These are phyloP conservation scores for Xenopus petersii DNA, from an alignment of 2,797 vertebrate genomes.

Conservation along the genomic window DNA sequence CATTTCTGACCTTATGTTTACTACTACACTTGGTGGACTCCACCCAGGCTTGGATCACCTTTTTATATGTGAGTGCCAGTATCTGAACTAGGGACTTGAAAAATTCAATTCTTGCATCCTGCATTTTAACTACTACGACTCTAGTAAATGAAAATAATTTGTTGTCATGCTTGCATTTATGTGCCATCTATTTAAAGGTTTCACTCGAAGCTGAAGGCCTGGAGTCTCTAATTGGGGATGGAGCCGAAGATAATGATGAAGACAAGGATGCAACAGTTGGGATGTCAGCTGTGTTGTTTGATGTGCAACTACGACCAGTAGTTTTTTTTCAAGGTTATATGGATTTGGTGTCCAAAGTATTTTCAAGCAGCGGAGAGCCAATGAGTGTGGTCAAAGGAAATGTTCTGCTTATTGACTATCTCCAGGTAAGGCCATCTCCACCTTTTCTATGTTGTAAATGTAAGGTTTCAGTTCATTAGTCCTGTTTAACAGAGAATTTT, in stretches of 20 bases:
- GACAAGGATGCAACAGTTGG: conserved; percentile 50
- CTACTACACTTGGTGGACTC: too few relatives aligned
- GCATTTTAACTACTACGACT: too few relatives aligned
- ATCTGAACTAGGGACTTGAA: too few relatives aligned
- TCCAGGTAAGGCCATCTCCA: conserved; percentile 53
- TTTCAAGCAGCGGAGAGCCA: conserved; percentile 56
- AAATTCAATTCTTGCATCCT: too few relatives aligned
- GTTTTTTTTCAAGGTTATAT: conserved; percentile 64
- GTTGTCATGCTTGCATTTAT: too few relatives aligned
- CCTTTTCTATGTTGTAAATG: too few relatives aligned
- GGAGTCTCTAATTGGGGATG: conserved; percentile 53
- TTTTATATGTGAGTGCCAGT: too few relatives aligned
- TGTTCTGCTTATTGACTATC: conserved; percentile 63
- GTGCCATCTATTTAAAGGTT: conserved; percentile 47
- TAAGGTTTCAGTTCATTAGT: too few relatives aligned
- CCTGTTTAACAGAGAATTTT: too few relatives aligned
- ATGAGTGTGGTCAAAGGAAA: conserved; percentile 62
- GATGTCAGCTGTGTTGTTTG: conserved; percentile 64
- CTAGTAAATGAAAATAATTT: too few relatives aligned
- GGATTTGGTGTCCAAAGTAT: conserved; percentile 66
- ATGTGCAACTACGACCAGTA: conserved; percentile 59
- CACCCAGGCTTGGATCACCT: too few relatives aligned
- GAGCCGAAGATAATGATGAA: conserved; percentile 3
- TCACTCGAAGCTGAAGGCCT: conserved; percentile 61
- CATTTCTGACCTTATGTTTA: too few relatives aligned